Percentiles rank a stretch among this genome's conserved stretches.
These are phyloP conservation scores for Epizoanthus rinbou DNA, from an alignment of 92 coral and sea anemone species.

Conservation along the genomic window DNA sequence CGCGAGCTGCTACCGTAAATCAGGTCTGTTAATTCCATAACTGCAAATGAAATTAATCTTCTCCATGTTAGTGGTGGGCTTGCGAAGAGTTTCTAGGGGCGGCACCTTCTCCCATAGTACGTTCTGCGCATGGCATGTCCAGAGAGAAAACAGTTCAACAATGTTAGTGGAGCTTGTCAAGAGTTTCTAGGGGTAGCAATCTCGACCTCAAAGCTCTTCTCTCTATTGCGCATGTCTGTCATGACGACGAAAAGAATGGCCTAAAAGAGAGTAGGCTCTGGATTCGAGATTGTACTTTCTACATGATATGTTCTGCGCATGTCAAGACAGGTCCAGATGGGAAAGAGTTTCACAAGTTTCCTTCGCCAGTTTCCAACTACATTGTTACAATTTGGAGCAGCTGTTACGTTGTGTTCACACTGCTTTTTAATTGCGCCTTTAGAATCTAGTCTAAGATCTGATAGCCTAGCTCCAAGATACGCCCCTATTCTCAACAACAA, in stretches of 20 bases:
- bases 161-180: not conserved
- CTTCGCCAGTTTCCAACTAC: too few species aligned
- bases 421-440: too few species aligned
- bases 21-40: slow-evolving; percentile 75
- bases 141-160: not conserved
- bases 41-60: slow-evolving; percentile 84
- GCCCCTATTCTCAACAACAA: too few species aligned
- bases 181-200: too few species aligned
- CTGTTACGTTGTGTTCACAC: too few species aligned
- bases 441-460: too few species aligned
- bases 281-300: not conserved
- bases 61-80: slow-evolving; percentile 69
- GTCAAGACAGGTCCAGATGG: not conserved
- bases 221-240: too few species aligned
- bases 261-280: not conserved
- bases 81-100: slow-evolving; percentile 56
- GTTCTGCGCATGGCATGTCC: not conserved
- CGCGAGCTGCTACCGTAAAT: slow-evolving; percentile 59
- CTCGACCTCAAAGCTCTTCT: too few species aligned
- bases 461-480: too few species aligned
- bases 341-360: not conserved
- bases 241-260: not conserved
- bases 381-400: too few species aligned
- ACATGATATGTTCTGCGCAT: slow-evolving; percentile 37
- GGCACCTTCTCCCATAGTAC: slow-evolving; percentile 58